A percentile compares a stretch with the other conserved stretches of the same genome.
Conservation (phyloP, 2,113 vertebrate species). For the Phalacrocorax aristotelis region DNA sequence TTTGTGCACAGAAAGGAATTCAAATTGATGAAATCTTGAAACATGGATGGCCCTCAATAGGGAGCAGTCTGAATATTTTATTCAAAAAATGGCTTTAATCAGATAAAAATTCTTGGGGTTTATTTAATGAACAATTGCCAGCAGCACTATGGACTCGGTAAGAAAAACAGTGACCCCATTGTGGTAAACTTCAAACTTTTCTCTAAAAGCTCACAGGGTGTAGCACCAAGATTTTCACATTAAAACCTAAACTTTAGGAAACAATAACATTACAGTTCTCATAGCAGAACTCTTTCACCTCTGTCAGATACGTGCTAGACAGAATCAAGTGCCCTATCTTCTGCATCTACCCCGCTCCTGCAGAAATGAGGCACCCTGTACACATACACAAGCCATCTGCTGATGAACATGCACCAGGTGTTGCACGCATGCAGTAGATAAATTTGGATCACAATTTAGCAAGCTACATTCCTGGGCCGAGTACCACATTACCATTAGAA, state of each 20-base stretch:
- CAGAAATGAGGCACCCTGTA: neutral
- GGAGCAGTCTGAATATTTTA: neutral
- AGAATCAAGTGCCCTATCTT: neutral
- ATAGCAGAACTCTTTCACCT: neutral
- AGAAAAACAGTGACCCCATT: neutral
- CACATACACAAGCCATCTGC: neutral
- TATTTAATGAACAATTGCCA: neutral
- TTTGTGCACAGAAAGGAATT: neutral
- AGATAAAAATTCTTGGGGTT: neutral
- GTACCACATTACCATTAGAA: neutral
- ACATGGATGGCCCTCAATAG: neutral
- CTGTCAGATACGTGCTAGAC: neutral
- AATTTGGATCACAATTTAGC: neutral
- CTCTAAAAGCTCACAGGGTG: neutral
- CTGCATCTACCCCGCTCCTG: neutral
- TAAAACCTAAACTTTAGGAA: neutral
- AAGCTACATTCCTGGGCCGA: neutral
- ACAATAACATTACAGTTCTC: neutral
- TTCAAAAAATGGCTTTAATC: slow-evolving; percentile 9
- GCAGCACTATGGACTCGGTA: neutral
- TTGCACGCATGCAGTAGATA: neutral
- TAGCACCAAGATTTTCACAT: neutral
- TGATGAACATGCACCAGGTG: neutral
- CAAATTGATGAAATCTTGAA: neutral
- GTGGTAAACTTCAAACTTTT: neutral